Evolutionary conservation across 2,888 invertebrate genomes (phyloP).

Genomic region (Glaucopsyche alexis): DNA sequence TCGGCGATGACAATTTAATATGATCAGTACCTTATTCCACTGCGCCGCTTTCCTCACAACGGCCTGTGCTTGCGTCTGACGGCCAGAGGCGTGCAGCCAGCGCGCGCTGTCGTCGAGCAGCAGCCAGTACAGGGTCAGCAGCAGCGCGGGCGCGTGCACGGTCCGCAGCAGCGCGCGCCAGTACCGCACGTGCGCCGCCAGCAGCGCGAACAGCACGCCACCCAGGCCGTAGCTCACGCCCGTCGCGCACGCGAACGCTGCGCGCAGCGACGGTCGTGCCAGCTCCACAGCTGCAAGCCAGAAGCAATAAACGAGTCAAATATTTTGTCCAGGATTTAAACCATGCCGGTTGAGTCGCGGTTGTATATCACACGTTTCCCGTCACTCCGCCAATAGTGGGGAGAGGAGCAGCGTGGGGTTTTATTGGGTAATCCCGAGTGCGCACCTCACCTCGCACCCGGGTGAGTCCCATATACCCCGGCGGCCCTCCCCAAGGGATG

Average conservation of each 20-base stretch:
- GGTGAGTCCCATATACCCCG: no score
- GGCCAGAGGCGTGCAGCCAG: constrained; percentile 85
- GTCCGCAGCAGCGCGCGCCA: constrained; percentile 85
- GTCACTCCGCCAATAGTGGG: no score
- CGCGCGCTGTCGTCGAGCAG: constrained; percentile 86
- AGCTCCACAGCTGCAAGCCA: constrained; percentile 58
- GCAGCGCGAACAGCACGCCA: constrained; percentile 71
- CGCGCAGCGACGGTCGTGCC: constrained; percentile 63
- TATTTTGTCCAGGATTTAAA: neutral
- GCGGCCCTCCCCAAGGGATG: no score
- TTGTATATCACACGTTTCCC: no score
- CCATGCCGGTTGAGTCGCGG: no score
- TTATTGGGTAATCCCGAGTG: no score
- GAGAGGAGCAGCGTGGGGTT: no score
- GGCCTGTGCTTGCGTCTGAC: constrained; percentile 75
- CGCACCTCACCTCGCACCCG: no score
- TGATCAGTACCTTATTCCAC: constrained; percentile 76
- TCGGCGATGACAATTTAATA: no score
- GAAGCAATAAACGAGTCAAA: no score
- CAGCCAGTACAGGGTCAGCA: constrained; percentile 84
- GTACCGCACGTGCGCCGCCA: constrained; percentile 72
- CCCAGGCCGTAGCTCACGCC: constrained; percentile 75
- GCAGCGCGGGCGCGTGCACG: constrained; percentile 83
- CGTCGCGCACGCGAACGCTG: constrained; percentile 63
- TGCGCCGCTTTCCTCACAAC: constrained; percentile 82